Conservation (phyloP, 2,113 vertebrate genomes). For the Chloebia gouldiae region DNA sequence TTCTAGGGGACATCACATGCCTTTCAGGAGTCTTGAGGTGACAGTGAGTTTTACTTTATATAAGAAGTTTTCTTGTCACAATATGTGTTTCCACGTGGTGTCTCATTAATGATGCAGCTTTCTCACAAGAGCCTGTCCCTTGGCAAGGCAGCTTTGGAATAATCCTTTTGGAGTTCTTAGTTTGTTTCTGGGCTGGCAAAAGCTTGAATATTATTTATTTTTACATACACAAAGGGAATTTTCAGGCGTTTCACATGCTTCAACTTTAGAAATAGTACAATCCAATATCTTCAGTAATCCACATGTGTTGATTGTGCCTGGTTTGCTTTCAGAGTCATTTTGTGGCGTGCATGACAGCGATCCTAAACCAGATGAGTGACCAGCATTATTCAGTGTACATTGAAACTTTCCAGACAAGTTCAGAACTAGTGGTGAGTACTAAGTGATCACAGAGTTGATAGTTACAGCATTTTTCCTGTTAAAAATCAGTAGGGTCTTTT, state of each 20-base stretch:
- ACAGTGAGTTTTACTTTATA: background rate
- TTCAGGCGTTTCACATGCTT: background rate
- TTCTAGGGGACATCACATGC: background rate
- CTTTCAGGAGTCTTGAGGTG: background rate
- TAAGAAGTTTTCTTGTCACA: background rate
- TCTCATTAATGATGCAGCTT: background rate
- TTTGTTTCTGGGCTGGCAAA: background rate
- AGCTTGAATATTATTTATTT: background rate
- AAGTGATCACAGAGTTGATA: background rate
- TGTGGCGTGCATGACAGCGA: constrained; percentile 97
- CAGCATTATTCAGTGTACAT: constrained; percentile 91
- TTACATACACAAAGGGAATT: background rate
- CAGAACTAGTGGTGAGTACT: constrained; percentile 90
- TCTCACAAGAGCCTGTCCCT: background rate
- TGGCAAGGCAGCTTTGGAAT: background rate
- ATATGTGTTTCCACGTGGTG: background rate
- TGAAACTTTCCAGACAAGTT: constrained; percentile 86
- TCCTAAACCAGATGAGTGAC: constrained; percentile 93
- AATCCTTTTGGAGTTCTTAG: background rate
- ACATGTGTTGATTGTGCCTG: background rate
- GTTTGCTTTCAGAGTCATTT: constrained; percentile 86
- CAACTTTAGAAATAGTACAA: background rate
- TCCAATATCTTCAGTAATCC: background rate
- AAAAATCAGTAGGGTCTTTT: background rate
- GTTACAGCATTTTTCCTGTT: background rate